Base-by-base conservation (phyloP, 1,140 invertebrate species). In the Drosophila santomea region DNA sequence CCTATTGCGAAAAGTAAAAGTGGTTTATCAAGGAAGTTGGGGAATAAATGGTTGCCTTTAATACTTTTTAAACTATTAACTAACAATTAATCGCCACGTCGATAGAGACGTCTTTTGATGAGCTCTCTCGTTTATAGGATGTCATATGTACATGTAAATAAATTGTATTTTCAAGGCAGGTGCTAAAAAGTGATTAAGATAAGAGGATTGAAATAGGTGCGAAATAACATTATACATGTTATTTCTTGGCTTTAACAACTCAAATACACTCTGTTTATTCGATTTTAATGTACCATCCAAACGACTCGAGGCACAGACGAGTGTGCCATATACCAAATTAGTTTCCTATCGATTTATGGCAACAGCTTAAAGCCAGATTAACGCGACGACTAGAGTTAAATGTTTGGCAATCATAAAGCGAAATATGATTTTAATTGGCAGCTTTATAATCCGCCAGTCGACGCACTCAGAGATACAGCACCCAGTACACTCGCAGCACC, bases 391-490 rank as follows among this genome's bases (percentile, higher is more conserved):
- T 36, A 25, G 14, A 41, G 48, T 54, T 28, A 57, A 54, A 51
- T 51, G 25, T 35, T 39, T 58, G 52, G 8, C 12, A n/a, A n/a
- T 39, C 50, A 51, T 82, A 58, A 62, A 62, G 14, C 36, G 17
- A 85, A 85, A 85, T 85, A 74, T 57, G 82, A 71, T 86, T 85
- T 85, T 85, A 86, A 86, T 85, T 85, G 82, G 57, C 82, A 71
- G 52, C 74, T 85, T 74, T 85, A 85, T 66, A 79, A 80, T 68
- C 69, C 56, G 35, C 36, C 25, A 39, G 14, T 36, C 11, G 36
- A 25, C 54, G 54, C 25, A 41, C 20, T 39, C 52, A 60, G 61
- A 36, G 61, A 63, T 63, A 45, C 23, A 25, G 61, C 8, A 15
- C 36, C 23, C 3, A 38, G 17, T 41, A 48, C 12, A 44, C 4